These are phyloP conservation scores for Chrysolina americana DNA, from an alignment of 2,888 invertebrate genomes.

Conservation along the genomic window DNA sequence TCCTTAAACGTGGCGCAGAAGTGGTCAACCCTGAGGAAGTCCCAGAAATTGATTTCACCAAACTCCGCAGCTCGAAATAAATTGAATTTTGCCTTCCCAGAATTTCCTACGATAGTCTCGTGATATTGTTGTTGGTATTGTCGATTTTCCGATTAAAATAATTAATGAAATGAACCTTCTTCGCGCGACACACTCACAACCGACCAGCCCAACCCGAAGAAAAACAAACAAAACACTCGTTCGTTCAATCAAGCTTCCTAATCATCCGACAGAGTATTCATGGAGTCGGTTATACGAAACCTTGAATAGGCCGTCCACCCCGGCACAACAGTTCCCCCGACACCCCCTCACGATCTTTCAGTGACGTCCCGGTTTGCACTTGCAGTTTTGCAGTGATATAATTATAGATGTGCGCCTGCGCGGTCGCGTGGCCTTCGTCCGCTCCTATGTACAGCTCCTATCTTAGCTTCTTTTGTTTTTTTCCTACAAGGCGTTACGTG, in stretches of 20 bases:
- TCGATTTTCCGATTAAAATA: background rate
- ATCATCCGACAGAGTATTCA: constrained; percentile 23
- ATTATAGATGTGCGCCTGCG: constrained; percentile 64
- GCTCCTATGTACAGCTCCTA: constrained; percentile 36
- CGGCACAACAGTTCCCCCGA: constrained; percentile 38
- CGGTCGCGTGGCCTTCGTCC: constrained; percentile 47
- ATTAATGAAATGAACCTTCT: background rate
- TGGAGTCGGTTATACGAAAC: constrained; percentile 40
- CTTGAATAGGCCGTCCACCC: constrained; percentile 54
- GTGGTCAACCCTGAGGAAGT: too few species aligned
- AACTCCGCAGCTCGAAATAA: too few species aligned
- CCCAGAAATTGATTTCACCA: too few species aligned
- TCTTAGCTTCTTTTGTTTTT: constrained; percentile 44
- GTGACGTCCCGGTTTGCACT: constrained; percentile 52
- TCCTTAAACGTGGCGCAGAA: too few species aligned
- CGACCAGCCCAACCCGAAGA: background rate
- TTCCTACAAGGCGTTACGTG: constrained; percentile 49
- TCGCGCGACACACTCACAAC: background rate
- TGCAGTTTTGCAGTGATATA: constrained; percentile 65
- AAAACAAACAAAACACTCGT: background rate
- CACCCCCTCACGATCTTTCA: constrained; percentile 33
- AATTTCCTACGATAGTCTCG: too few species aligned
- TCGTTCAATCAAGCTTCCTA: constrained; percentile 24
- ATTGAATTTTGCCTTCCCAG: too few species aligned
- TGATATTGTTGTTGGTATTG: too few species aligned